phyloP scores from a whole-genome alignment of 2,113 vertebrate genomes.

The Chloropsis hardwickii region DNA sequence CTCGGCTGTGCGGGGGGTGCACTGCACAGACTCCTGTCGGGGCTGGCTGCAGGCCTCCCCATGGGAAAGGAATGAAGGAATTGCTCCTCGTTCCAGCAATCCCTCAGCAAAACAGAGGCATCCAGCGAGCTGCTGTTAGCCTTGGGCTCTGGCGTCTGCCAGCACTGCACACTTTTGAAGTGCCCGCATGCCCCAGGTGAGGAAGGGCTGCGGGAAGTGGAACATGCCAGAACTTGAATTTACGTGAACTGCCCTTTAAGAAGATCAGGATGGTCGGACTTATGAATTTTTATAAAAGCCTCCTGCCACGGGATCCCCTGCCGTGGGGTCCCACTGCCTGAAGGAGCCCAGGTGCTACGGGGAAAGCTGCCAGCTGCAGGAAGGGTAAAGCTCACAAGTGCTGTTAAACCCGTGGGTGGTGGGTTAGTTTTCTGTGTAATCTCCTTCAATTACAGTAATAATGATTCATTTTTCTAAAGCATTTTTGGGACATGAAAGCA shows the following conservation, averaged over 20 bases:
- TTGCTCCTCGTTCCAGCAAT: background rate
- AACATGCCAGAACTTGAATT: background rate
- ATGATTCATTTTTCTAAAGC: background rate
- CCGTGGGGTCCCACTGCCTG: accelerated
- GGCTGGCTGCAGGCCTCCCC: background rate
- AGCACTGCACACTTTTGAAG: accelerated
- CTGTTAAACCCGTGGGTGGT: background rate
- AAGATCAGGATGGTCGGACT: background rate
- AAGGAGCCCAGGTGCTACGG: accelerated
- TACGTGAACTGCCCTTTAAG: background rate
- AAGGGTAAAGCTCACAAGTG: background rate
- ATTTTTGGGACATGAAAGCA: constrained; percentile 25
- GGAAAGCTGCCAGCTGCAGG: background rate
- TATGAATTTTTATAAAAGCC: background rate
- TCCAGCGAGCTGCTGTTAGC: background rate
- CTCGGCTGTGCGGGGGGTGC: background rate
- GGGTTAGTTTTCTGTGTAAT: background rate
- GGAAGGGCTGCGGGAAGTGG: background rate
- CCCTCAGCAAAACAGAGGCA: background rate
- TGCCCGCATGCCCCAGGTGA: background rate
- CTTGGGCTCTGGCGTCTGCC: background rate
- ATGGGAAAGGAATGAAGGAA: background rate
- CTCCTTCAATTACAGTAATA: background rate
- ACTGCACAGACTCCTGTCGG: accelerated
- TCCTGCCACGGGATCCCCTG: background rate